Evolutionary conservation across 2,888 invertebrate genomes (phyloP).

Genomic region (Eumacrocentrus americanus): DNA sequence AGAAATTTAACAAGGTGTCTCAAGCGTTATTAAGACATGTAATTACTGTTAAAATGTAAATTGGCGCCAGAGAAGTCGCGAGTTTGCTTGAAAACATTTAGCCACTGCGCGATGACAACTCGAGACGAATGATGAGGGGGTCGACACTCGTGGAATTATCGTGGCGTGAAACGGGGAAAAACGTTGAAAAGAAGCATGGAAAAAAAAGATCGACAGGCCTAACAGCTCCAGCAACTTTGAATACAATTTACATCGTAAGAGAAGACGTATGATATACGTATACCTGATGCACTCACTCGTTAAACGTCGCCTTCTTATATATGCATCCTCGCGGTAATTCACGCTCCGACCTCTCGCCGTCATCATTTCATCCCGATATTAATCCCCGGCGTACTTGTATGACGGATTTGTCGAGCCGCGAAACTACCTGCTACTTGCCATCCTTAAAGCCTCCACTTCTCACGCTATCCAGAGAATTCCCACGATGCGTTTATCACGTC

Average conservation of each 20-base stretch:
- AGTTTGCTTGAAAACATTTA: slow-evolving; percentile 10
- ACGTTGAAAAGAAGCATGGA: slow-evolving; percentile 25
- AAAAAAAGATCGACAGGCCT: slow-evolving; percentile 3
- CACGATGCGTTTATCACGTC: not conserved
- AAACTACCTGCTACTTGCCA: not conserved
- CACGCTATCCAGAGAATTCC: not conserved
- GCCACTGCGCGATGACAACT: slow-evolving; percentile 32
- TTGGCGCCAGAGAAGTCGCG: slow-evolving; percentile 21
- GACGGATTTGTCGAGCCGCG: not conserved
- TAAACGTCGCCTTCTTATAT: not conserved
- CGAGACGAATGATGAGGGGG: slow-evolving; percentile 23
- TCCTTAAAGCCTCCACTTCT: not conserved
- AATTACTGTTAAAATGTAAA: slow-evolving; percentile 15
- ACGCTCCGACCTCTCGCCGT: slow-evolving; percentile 13
- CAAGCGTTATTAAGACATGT: slow-evolving; percentile 29
- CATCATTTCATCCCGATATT: slow-evolving; percentile 8
- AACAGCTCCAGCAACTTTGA: slow-evolving; percentile 10
- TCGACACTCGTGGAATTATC: slow-evolving; percentile 47
- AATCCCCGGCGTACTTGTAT: not conserved
- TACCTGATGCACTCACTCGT: not conserved
- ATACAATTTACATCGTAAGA: slow-evolving; percentile 17
- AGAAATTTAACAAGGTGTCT: slow-evolving; percentile 6
- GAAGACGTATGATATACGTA: not conserved
- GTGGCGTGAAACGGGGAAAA: slow-evolving; percentile 40
- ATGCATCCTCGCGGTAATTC: slow-evolving; percentile 18